Percentiles rank a stretch among this genome's conserved stretches.
These are phyloP conservation scores for Rhynchotus rufescens DNA, from an alignment of 2,797 vertebrate species.

Conservation along the genomic window DNA sequence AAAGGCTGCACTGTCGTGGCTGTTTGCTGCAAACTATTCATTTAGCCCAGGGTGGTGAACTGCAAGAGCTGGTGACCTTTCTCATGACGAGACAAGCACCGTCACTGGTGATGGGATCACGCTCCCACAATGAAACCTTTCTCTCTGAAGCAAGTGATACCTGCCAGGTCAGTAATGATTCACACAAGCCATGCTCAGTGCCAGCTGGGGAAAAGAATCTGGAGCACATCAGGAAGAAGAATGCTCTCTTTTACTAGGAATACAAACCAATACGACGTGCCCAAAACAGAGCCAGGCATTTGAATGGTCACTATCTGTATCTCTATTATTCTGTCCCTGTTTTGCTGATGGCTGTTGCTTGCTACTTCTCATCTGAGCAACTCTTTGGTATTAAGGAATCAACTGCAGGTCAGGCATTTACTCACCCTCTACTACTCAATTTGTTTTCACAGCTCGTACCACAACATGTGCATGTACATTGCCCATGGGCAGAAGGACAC, in stretches of 20 bases:
- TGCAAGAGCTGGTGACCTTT: neutral
- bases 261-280: neutral
- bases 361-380: neutral
- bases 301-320: neutral
- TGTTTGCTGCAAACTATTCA: neutral
- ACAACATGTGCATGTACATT: accelerated
- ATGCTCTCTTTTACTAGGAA: neutral
- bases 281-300: neutral
- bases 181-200: neutral
- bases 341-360: neutral
- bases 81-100: neutral
- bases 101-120: neutral
- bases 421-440: neutral
- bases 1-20: neutral
- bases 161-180: neutral
- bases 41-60: neutral
- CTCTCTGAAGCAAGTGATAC: neutral
- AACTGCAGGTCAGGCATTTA: accelerated
- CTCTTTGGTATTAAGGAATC: neutral
- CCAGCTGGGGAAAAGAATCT: neutral
- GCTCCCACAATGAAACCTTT: neutral
- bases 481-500: neutral
- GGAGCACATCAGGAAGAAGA: neutral
- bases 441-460: neutral
- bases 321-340: neutral